These are phyloP conservation scores for Formica exsecta DNA, from an alignment of 1,140 invertebrate genomes.

Conservation along the genomic window DNA sequence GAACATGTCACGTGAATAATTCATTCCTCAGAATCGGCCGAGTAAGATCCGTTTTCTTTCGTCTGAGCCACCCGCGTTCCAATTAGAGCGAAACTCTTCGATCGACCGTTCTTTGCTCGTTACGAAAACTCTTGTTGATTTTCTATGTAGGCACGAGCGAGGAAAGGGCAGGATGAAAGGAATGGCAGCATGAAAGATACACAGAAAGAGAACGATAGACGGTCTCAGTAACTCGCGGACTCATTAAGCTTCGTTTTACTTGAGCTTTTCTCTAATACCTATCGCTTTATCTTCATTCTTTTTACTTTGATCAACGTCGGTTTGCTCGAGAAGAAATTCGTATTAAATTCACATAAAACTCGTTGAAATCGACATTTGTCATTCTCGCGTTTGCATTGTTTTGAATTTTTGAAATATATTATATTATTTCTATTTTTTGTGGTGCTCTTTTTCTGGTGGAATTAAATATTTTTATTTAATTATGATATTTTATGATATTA, in stretches of 20 bases:
- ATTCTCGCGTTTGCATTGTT: neutral
- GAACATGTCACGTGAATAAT: slow-evolving; percentile 42
- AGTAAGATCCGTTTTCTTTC: slow-evolving; percentile 17
- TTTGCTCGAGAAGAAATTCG: neutral
- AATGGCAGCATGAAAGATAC: slow-evolving; percentile 8
- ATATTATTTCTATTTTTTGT: neutral
- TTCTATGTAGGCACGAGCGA: neutral
- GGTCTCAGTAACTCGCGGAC: slow-evolving; percentile 12
- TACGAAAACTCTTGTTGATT: slow-evolving; percentile 55
- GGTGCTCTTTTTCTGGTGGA: too few species aligned
- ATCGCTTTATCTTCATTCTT: neutral
- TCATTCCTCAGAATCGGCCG: slow-evolving; percentile 37
- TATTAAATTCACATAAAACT: neutral
- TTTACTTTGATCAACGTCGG: neutral
- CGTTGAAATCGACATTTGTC: neutral
- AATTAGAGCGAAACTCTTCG: slow-evolving; percentile 34
- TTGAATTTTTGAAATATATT: neutral
- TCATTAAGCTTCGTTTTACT: slow-evolving; percentile 55
- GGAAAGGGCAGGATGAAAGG: slow-evolving; percentile 1
- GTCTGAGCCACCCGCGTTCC: neutral
- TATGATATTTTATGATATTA: too few species aligned
- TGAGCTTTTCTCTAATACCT: slow-evolving; percentile 20
- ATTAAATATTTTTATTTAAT: too few species aligned
- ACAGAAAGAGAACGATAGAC: slow-evolving; percentile 3
- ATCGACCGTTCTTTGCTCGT: slow-evolving; percentile 4